Base-by-base conservation (phyloP, 2,113 vertebrate genomes). In the human region DNA sequence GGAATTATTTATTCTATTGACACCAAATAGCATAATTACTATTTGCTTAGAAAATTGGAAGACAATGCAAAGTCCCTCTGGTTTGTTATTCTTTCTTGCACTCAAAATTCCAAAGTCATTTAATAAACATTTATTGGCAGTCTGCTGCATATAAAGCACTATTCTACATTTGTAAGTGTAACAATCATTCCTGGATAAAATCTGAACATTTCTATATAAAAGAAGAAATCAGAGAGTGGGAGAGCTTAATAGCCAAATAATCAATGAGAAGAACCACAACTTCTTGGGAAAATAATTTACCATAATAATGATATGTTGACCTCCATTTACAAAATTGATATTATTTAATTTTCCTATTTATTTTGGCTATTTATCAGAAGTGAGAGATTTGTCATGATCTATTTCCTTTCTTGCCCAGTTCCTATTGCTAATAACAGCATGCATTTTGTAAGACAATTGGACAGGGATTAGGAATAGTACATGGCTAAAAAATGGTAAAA, bases 11-110 rank as follows among this genome's bases (percentile, higher is more conserved):
- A 87, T 43, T 83, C 30, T 93, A 30, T 82, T 82, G 40, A 20
- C 23, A 86, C 59, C 6, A 18, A 89, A 52, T 20, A 57, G n/a
- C 3, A 57, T 57, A 83, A 96, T 79, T 78, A 59, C 27, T 78
- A 2, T 75, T 92, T 84, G 73, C 57, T 72, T 81, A 81, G 66
- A 89, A 95, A 88, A 91, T 20, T 73, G 50, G 45, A 95, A 94
- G 11, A 79, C 10, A 92, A 6, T 48, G 3, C 12, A 91, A 83
- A 4, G 79, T 80, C 50, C 32, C 22, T 95, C 75, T 43, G 45
- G 72, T 35, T 89, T 32, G 2, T 80, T 72, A 61, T 75, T 81
- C 48, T 78, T 95, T 81, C 50, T 82, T 89, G 57, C 20, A 85
- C 5, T 81, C 43, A 30, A 96, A 95, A 86, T 81, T 76, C 38